These are phyloP conservation scores for Leptogaster cylindrica DNA, from an alignment of 2,888 invertebrate genomes.

Conservation along the genomic window DNA sequence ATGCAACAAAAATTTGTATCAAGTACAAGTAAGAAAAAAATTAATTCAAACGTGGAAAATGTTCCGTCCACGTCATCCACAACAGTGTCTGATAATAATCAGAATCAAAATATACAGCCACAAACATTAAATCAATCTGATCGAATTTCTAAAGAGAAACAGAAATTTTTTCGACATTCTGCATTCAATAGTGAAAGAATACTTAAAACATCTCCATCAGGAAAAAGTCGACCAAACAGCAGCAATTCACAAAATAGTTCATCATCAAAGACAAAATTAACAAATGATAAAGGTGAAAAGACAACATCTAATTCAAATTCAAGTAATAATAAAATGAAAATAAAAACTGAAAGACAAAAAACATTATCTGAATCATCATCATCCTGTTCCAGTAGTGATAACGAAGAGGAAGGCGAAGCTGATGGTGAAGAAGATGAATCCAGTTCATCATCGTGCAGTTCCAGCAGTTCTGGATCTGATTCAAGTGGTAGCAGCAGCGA, in stretches of 20 bases:
- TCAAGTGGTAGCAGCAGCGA: conserved; percentile 56
- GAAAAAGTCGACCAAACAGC: conserved; percentile 24
- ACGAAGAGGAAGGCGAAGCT: conserved; percentile 58
- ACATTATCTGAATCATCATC: conserved; percentile 58
- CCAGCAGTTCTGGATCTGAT: conserved; percentile 59
- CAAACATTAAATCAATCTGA: conserved; percentile 67
- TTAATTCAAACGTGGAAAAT: conserved; percentile 24
- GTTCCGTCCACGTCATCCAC: conserved; percentile 37
- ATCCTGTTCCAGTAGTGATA: conserved; percentile 59
- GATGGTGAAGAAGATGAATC: conserved; percentile 57
- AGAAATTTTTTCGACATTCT: conserved; percentile 83
- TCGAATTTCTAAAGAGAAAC: conserved; percentile 84
- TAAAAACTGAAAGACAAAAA: conserved; percentile 12
- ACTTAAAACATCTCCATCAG: conserved; percentile 47
- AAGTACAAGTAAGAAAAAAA: conserved; percentile 42
- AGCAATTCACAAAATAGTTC: neutral
- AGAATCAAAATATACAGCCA: conserved; percentile 38
- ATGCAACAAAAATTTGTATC: conserved; percentile 21
- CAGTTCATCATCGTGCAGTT: conserved; percentile 57
- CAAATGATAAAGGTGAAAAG: conserved; percentile 9
- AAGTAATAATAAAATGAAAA: conserved; percentile 12
- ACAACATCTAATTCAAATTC: neutral
- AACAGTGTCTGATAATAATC: neutral
- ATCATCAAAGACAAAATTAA: conserved; percentile 13
- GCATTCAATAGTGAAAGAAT: conserved; percentile 72